These are phyloP conservation scores for Dioctria linearis DNA, from an alignment of 2,888 invertebrate species.

Conservation along the genomic window DNA sequence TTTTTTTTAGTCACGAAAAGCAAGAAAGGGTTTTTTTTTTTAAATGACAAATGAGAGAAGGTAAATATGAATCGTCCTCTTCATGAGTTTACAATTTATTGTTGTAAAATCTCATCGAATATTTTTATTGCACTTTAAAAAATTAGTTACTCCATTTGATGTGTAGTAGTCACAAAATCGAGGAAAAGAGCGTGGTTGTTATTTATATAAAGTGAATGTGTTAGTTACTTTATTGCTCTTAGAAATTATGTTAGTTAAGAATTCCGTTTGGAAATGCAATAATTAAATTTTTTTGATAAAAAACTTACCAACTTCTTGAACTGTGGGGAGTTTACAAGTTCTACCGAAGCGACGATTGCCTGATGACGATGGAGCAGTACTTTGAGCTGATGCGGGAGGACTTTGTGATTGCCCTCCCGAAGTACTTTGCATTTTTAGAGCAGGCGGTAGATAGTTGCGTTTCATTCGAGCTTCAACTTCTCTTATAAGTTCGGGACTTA, in stretches of 20 bases:
- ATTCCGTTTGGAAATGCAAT: constrained; percentile 21
- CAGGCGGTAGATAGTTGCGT: constrained; percentile 83
- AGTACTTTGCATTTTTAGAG: constrained; percentile 73
- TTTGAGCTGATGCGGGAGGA: constrained; percentile 63
- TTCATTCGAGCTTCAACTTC: constrained; percentile 93
- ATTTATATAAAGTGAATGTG: not conserved
- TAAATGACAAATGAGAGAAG: not conserved
- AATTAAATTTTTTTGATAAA: constrained; percentile 46
- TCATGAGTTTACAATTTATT: not conserved
- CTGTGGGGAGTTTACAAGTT: constrained; percentile 75
- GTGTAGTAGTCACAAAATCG: constrained; percentile 30
- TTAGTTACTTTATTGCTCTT: constrained; percentile 1
- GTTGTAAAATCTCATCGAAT: not conserved
- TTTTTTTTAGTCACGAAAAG: constrained; percentile 34
- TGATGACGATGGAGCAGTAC: constrained; percentile 58
- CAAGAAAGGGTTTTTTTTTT: constrained; percentile 10
- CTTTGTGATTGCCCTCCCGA: constrained; percentile 68
- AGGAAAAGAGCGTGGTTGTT: constrained; percentile 16
- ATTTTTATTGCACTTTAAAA: not conserved
- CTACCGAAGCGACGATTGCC: constrained; percentile 65
- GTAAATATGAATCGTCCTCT: not conserved
- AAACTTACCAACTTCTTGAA: constrained; percentile 83
- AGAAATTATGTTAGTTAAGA: constrained; percentile 23
- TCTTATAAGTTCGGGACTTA: constrained; percentile 90
- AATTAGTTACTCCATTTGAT: not conserved